These are phyloP conservation scores for Drosophila arawakana DNA, from an alignment of 1,140 invertebrate genomes.

Conservation along the genomic window DNA sequence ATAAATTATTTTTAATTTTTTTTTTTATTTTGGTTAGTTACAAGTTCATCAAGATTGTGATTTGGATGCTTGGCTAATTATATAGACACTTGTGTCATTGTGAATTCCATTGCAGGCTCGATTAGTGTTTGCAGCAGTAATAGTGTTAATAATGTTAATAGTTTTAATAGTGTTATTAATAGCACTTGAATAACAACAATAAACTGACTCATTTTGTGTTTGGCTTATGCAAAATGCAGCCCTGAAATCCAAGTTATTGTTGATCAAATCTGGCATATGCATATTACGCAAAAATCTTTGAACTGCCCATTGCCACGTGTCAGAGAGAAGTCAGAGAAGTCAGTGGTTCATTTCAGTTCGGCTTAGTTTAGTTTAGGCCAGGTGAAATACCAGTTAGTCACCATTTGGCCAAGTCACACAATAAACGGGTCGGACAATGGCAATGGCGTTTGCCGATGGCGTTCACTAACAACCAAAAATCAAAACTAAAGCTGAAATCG, in stretches of 20 bases:
- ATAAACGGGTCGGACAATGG: conserved; percentile 51
- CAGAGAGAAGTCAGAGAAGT: background rate
- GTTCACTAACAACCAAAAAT: background rate
- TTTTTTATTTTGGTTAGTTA: conserved; percentile 4
- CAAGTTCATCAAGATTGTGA: conserved; percentile 32
- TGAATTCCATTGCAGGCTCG: conserved; percentile 23
- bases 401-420: conserved; percentile 21
- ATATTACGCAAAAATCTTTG: conserved; percentile 58
- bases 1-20: too few species aligned
- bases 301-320: conserved; percentile 42
- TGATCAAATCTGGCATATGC: conserved; percentile 41
- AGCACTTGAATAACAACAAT: background rate
- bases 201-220: conserved; percentile 10
- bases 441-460: conserved; percentile 31
- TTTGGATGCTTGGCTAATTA: conserved; percentile 27
- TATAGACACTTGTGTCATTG: conserved; percentile 22
- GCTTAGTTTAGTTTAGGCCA: conserved; percentile 6
- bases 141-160: background rate
- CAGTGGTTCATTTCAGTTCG: background rate
- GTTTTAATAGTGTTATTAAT: conserved; percentile 40
- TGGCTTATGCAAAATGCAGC: conserved; percentile 53
- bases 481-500: background rate
- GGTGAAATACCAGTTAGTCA: conserved; percentile 71
- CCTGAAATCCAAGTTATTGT: conserved; percentile 32
- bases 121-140: conserved; percentile 13